These are phyloP conservation scores for Callosobruchus maculatus DNA, from an alignment of 2,888 invertebrate species.

Conservation along the genomic window DNA sequence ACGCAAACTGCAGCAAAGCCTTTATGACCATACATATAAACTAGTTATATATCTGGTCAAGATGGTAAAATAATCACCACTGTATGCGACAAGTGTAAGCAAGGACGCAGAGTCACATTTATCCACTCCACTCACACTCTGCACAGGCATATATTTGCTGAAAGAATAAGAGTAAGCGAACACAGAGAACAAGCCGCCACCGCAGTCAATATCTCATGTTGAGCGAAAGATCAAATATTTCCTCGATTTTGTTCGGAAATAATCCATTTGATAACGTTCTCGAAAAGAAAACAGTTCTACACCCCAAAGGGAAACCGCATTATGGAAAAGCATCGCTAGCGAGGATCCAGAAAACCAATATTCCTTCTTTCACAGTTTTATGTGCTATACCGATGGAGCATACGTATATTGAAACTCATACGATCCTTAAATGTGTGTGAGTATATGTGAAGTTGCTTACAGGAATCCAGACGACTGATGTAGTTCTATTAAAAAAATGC, in stretches of 20 bases:
- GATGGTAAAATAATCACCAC: no score
- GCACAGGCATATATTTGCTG: not conserved
- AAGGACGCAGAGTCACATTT: not conserved
- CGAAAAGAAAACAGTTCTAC: not conserved
- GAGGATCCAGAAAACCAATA: not conserved
- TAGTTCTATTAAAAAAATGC: no score
- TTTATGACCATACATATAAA: no score
- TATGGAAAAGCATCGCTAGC: not conserved
- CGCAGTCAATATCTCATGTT: not conserved
- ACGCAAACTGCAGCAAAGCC: no score
- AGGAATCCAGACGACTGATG: no score
- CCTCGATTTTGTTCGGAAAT: not conserved
- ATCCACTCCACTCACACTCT: not conserved
- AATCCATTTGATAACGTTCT: not conserved
- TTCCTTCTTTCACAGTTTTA: not conserved
- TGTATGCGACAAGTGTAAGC: not conserved
- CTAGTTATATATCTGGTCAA: no score
- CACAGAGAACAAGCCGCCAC: not conserved
- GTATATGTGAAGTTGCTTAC: no score
- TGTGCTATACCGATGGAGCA: not conserved
- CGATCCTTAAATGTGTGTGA: no score
- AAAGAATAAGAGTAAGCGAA: not conserved
- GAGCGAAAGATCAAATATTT: not conserved
- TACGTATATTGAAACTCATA: not conserved
- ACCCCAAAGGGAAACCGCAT: not conserved